Conservation (phyloP, 2,113 vertebrate genomes). For the Cottus gobio region DNA sequence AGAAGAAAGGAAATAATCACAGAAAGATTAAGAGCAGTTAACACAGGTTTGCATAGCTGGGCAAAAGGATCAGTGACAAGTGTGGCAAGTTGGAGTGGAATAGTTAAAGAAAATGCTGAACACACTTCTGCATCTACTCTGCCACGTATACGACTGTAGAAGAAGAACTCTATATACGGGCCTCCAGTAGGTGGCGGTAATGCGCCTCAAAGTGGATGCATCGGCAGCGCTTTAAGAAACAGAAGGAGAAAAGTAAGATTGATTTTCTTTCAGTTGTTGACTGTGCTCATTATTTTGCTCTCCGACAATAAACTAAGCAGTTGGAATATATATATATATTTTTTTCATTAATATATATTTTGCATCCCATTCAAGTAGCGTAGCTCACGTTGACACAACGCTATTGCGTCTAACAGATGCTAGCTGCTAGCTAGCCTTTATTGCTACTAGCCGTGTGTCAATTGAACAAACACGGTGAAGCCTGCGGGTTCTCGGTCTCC, state of each 20-base stretch:
- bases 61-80: neutral
- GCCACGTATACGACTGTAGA: neutral
- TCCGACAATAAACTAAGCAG: neutral
- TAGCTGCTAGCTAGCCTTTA: neutral
- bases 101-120: neutral
- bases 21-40: neutral
- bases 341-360: neutral
- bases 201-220: neutral
- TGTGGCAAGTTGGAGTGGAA: neutral
- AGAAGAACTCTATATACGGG: neutral
- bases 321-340: too few species aligned
- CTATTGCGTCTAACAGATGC: neutral
- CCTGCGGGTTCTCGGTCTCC: neutral
- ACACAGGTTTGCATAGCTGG: neutral
- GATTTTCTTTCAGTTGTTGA: neutral
- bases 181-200: conserved; percentile 53
- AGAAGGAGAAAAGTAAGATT: neutral
- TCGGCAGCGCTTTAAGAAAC: fast-evolving
- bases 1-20: neutral
- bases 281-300: neutral
- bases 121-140: neutral
- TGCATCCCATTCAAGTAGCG: neutral
- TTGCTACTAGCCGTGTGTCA: neutral
- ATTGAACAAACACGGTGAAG: neutral
- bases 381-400: neutral